These are phyloP conservation scores for Coelinius sp. DNA, from an alignment of 2,888 invertebrate species.

Conservation along the genomic window DNA sequence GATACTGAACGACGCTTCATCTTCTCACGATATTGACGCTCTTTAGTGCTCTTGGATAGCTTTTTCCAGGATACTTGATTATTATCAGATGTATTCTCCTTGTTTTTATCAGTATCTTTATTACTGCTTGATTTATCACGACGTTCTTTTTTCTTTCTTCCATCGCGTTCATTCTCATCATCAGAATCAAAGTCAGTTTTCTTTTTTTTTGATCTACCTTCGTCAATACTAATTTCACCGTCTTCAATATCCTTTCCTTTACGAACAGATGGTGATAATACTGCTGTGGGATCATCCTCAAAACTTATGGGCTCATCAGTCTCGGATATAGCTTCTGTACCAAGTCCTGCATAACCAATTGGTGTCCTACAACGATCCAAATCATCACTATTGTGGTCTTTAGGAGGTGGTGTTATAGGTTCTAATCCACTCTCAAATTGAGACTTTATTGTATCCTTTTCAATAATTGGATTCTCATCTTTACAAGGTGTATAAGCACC, in stretches of 20 bases:
- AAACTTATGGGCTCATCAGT: conserved; percentile 69
- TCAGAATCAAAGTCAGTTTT: conserved; percentile 59
- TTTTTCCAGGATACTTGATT: conserved; percentile 81
- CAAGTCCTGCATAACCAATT: conserved; percentile 67
- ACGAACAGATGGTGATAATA: conserved; percentile 65
- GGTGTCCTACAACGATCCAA: conserved; percentile 70
- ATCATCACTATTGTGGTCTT: conserved; percentile 60
- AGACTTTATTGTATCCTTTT: conserved; percentile 36
- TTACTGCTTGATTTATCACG: conserved; percentile 72
- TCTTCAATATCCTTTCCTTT: conserved; percentile 69
- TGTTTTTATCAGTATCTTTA: conserved; percentile 70
- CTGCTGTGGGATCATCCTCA: conserved; percentile 61
- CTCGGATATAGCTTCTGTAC: conserved; percentile 71
- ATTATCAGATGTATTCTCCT: conserved; percentile 71
- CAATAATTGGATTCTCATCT: conserved; percentile 62
- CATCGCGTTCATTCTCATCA: conserved; percentile 49
- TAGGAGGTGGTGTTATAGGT: conserved; percentile 67
- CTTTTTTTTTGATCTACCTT: conserved; percentile 49
- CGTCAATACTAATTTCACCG: conserved; percentile 59
- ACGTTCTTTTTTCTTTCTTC: conserved; percentile 73
- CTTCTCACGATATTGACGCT: conserved; percentile 37
- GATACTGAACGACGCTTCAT: conserved; percentile 19
- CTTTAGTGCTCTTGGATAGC: conserved; percentile 78
- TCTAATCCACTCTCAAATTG: conserved; percentile 63
- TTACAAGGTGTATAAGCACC: conserved; percentile 68